Conservation (phyloP, 2,888 invertebrate genomes). For the Lasioglossum figueresi region DNA sequence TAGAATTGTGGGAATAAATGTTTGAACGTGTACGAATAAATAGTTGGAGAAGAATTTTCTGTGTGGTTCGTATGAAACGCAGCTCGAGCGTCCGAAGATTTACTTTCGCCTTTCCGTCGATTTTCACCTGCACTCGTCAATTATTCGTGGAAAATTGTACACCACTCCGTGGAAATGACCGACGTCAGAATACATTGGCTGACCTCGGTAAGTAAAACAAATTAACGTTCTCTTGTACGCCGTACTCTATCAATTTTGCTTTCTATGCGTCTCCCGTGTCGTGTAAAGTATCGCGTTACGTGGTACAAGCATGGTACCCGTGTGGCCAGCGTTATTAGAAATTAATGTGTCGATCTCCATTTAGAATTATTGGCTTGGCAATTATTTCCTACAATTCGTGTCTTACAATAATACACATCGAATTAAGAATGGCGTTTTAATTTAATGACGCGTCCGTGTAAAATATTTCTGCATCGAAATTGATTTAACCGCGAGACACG, state of each 20-base stretch:
- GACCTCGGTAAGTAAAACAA: constrained; percentile 46
- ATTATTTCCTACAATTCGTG: neutral
- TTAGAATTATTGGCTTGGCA: neutral
- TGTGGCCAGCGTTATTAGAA: neutral
- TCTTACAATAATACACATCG: neutral
- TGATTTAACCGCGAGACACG: neutral
- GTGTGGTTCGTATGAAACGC: neutral
- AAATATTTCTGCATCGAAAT: neutral
- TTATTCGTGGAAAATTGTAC: constrained; percentile 12
- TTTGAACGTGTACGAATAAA: neutral
- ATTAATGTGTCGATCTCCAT: constrained; percentile 38
- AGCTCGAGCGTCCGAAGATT: neutral
- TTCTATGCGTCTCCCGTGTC: constrained; percentile 5
- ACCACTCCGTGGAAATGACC: constrained; percentile 23
- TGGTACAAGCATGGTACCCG: neutral
- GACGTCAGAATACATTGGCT: constrained; percentile 17
- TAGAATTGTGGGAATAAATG: neutral
- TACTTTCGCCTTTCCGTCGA: neutral
- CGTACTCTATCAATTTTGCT: constrained; percentile 55
- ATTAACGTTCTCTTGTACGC: constrained; percentile 54
- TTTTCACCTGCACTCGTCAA: neutral
- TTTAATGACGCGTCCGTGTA: neutral
- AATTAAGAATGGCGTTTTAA: neutral
- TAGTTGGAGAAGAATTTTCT: neutral
- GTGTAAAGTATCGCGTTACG: constrained; percentile 16